These are phyloP conservation scores for Corapipo altera DNA, from an alignment of 2,113 vertebrate genomes.

Conservation along the genomic window DNA sequence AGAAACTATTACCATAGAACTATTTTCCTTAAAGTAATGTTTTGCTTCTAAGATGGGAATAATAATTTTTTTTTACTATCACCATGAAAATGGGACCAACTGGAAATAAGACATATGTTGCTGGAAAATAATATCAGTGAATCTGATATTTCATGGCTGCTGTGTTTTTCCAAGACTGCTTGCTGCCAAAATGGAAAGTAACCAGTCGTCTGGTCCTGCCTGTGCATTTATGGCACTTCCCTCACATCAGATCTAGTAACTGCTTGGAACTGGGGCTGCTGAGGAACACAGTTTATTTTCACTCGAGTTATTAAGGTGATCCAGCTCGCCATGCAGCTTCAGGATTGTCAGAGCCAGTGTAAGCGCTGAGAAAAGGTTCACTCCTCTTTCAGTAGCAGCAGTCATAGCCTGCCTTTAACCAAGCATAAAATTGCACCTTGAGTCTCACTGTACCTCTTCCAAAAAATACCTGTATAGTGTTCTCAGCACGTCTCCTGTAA, in stretches of 20 bases:
- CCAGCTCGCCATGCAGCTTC: not conserved
- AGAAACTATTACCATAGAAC: not conserved
- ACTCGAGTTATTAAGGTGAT: not conserved
- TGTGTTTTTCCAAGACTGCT: not conserved
- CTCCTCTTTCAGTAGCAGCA: not conserved
- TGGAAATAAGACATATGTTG: not conserved
- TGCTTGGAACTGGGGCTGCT: not conserved
- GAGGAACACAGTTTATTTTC: not conserved
- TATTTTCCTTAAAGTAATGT: not conserved
- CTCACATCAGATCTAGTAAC: not conserved
- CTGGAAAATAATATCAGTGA: not conserved
- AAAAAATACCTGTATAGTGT: not conserved
- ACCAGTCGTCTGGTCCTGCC: not conserved
- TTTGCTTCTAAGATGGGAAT: not conserved
- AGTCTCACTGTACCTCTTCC: not conserved
- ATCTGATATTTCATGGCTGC: not conserved
- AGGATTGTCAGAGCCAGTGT: not conserved
- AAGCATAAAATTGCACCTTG: constrained; percentile 22
- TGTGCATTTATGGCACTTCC: not conserved
- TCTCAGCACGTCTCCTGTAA: not conserved
- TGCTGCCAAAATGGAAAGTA: not conserved
- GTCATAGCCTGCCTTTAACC: not conserved
- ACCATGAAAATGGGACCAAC: not conserved
- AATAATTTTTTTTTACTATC: not conserved
- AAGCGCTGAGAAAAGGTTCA: not conserved